These are phyloP conservation scores for Brachionus calyciflorus DNA, from an alignment of 1,140 invertebrate genomes.

Conservation along the genomic window DNA sequence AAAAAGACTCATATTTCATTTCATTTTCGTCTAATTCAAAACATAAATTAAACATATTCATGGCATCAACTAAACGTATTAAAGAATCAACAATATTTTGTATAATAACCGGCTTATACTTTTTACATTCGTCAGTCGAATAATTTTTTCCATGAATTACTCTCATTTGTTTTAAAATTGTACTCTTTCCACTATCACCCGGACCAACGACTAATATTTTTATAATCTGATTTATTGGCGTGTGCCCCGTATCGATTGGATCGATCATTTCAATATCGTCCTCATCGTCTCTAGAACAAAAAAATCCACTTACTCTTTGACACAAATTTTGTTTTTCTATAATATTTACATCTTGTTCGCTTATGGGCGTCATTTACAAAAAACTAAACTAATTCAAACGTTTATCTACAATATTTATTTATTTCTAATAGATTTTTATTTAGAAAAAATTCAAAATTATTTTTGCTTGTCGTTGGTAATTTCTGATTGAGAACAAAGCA, in stretches of 20 bases:
- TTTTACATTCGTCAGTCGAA: conserved; percentile 69
- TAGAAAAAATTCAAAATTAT: too few relatives aligned
- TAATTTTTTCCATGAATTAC: conserved; percentile 99
- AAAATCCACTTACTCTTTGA: too few relatives aligned
- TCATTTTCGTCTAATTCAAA: background rate
- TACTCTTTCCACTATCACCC: conserved; percentile 87
- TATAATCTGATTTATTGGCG: background rate
- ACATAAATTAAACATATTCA: conserved; percentile 1
- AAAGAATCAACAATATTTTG: conserved; percentile 2
- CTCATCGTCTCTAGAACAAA: too few relatives aligned
- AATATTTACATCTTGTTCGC: too few relatives aligned
- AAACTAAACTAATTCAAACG: too few relatives aligned
- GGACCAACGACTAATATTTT: conserved; percentile 40
- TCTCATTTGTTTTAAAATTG: conserved; percentile 99
- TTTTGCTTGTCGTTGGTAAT: too few relatives aligned
- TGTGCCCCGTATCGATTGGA: background rate
- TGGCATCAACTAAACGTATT: conserved; percentile 18
- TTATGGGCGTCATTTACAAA: too few relatives aligned
- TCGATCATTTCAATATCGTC: too few relatives aligned
- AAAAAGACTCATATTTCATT: background rate
- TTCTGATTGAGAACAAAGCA: too few relatives aligned
- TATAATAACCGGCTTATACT: conserved; percentile 26
- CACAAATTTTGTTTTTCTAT: conserved; percentile 1
- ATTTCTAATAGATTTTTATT: too few relatives aligned
- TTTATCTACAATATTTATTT: too few relatives aligned